Percentiles rank a stretch among this genome's conserved stretches.
Evolutionary conservation across 2,113 vertebrate genomes (phyloP).

Genomic region (Aramus guarauna): DNA sequence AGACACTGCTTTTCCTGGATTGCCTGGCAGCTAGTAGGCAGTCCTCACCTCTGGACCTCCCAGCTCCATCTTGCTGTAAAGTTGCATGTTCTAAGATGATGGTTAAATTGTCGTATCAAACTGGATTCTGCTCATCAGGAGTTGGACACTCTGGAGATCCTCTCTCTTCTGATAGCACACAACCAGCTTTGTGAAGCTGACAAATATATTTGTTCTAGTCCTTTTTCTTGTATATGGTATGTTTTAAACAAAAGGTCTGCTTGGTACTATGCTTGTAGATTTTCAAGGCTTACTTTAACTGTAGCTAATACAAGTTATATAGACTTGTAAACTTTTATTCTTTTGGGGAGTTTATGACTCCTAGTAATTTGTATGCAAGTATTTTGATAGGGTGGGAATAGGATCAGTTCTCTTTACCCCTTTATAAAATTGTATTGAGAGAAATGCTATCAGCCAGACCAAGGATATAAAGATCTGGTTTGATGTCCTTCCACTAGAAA

Average conservation of each 20-base stretch:
- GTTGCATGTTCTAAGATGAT: background rate
- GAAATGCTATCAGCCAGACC: background rate
- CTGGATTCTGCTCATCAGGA: background rate
- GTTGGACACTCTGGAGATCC: background rate
- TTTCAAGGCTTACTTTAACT: background rate
- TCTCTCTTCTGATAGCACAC: background rate
- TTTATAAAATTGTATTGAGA: background rate
- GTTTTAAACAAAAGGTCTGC: background rate
- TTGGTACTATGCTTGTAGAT: background rate
- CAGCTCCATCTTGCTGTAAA: background rate
- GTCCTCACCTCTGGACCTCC: background rate
- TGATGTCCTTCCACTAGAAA: background rate
- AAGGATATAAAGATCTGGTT: background rate
- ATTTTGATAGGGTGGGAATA: background rate
- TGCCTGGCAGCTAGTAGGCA: background rate
- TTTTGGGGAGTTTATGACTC: background rate
- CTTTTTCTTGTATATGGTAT: fast-evolving
- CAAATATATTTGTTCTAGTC: background rate
- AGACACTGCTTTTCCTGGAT: background rate
- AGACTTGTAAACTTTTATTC: background rate
- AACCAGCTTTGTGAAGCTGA: background rate
- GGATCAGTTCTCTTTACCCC: background rate
- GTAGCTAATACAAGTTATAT: background rate
- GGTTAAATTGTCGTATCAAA: background rate
- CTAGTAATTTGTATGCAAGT: background rate